Evolutionary conservation across 2,113 vertebrate genomes (phyloP), one percentile per base, ranked within the genome.

Genomic region (Paralichthys olivaceus): DNA sequence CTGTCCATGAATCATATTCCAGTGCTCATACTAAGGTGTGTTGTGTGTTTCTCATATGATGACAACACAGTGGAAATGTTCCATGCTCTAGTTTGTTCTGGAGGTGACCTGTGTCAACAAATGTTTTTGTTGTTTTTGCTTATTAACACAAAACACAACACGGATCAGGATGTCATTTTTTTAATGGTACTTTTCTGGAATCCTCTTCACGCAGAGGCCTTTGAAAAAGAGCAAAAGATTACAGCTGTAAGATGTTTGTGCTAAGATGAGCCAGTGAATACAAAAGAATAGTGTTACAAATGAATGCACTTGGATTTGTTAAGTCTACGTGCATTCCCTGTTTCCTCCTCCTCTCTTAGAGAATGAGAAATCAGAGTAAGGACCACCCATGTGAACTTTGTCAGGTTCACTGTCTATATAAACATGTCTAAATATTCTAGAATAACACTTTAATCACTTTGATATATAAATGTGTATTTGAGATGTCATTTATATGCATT

Each of bases 401-500:
- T 17, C 11, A 25, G 22, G 6, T 74, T 64, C 40, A 8, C 23
- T 37, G 25, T 74, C 70, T 37, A 51, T 61, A 40, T 19, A 64
- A 67, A 47, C 53, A 51, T 69, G 69, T 81, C 34, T 51, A 77
- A 56, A 71, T 62, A 45, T 49, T 60, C 56, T 61, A 72, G 28
- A 23, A 19, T 2, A 56, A 69, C 51, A 25, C 29, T 28, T 12
- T 65, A 73, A 81, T 84, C 25, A 37, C 25, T 60, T 29, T 6
- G 23, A 47, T 65, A 67, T 70, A 64, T 77, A 73, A 45, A 45
- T 75, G 55, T 83, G 55, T 83, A 63, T 78, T 75, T 80, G 64
- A 66, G 61, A 67, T 56, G 22, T 64, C 61, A 83, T 82, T 82
- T 71, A 73, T 85, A 75, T 77, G 75, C 63, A 61, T 81, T 73